Base-by-base conservation (phyloP, 2,888 invertebrate genomes). In the Galeopsomyia nigrocyanea region DNA sequence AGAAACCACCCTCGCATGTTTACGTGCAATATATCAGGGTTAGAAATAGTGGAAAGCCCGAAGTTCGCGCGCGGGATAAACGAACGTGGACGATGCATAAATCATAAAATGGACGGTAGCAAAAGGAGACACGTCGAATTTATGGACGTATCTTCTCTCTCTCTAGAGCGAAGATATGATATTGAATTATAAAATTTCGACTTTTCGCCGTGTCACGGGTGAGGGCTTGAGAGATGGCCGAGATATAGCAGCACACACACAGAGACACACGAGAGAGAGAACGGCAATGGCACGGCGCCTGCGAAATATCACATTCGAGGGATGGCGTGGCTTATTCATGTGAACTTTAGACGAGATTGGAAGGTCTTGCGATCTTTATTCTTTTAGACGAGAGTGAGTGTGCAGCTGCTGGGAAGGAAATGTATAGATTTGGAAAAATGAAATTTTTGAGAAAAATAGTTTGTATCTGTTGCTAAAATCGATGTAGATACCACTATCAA, bases 11-110 rank as follows among this genome's bases (percentile, higher is more conserved):
- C 64, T 51, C 53, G 58, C 51, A 22, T 62, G 57, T 53, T 39
- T 31, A 21, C 61, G 78, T 79, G 79, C 82, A 81, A 83, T 83
- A 83, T 81, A 83, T 83, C 81, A 82, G 80, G 82, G 81, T 78
- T 79, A 79, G 78, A 76, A 76, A 67, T 76, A 71, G 62, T 74
- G 74, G 68, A 57, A 71, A 71, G 62, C 21, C 58, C 19, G 57
- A 13, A 39, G 21, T 51, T n/a, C 57, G 7, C 13, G 7, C 13
- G 57, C n/a, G 22, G 22, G 31, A 19, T 46, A 14, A 53, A 47
- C 6, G 13, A 22, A 61, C 21, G n/a, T n/a, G 63, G n/a, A 56
- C 46, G 13, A 16, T 55, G 56, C 60, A 61, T 71, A 66, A 71
- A 71, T 71, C 71, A 71, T 66, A 39, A 1, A 13, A 1, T 10